A percentile compares a stretch with the other conserved stretches of the same genome.
Conservation (phyloP, 1,140 invertebrate species). For the Acromyrmex heyeri region DNA sequence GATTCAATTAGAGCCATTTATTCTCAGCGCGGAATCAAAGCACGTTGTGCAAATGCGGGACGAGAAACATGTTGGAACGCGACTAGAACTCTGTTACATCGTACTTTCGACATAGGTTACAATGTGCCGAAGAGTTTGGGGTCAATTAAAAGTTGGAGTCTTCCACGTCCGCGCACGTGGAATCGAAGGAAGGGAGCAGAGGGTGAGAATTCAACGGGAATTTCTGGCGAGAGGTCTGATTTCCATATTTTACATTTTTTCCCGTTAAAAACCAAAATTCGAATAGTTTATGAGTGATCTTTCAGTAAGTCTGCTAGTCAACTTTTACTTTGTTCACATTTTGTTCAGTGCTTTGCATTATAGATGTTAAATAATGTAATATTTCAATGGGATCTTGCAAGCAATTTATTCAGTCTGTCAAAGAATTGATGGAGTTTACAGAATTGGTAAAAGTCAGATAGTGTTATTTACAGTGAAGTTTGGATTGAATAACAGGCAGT, state of each 20-base stretch:
- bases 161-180: neutral
- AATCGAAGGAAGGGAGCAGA: neutral
- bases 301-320: neutral
- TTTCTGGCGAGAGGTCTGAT: conserved; percentile 3
- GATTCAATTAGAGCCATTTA: conserved; percentile 42
- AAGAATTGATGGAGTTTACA: neutral
- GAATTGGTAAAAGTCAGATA: neutral
- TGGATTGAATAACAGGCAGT: neutral
- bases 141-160: conserved; percentile 56
- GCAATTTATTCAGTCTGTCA: neutral
- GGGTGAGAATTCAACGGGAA: neutral
- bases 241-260: conserved; percentile 77
- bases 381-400: neutral
- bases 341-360: neutral
- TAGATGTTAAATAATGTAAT: neutral
- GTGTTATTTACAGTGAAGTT: neutral
- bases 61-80: conserved; percentile 1
- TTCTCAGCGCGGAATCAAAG: conserved; percentile 31
- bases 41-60: conserved; percentile 36
- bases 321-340: neutral
- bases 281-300: conserved; percentile 48
- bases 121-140: conserved; percentile 44
- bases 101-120: conserved; percentile 21
- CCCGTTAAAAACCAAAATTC: conserved; percentile 73
- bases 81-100: conserved; percentile 33